Evolutionary conservation across 2,113 vertebrate genomes (phyloP).

Genomic region (Albula glossodonta): DNA sequence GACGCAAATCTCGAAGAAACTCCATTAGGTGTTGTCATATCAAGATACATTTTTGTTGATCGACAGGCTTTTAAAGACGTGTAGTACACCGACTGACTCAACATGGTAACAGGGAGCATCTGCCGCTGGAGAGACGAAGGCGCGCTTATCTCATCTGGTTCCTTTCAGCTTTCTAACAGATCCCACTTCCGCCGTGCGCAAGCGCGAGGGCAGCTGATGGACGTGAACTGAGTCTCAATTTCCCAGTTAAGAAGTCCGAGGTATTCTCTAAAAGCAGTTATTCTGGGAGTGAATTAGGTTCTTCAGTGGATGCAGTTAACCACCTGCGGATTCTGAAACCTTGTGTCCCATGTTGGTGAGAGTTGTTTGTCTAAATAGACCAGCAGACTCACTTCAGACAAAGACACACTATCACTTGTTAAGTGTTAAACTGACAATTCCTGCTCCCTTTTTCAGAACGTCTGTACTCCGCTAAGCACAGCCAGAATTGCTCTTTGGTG

Average conservation of each 20-base stretch:
- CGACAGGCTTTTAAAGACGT: conserved; percentile 10
- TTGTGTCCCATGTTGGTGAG: too few relatives aligned
- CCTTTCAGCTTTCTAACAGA: conserved; percentile 85
- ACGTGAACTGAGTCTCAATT: conserved; percentile 66
- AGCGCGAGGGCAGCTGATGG: conserved; percentile 64
- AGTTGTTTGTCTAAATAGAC: too few relatives aligned
- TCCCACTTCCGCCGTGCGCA: conserved; percentile 76
- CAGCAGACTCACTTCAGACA: background rate
- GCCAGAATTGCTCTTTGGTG: background rate
- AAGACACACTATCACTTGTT: background rate
- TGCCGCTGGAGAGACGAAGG: conserved; percentile 58
- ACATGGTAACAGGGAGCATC: conserved; percentile 45
- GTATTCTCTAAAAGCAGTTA: conserved; percentile 34
- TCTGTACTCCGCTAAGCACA: background rate
- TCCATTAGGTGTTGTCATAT: background rate
- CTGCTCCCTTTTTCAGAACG: background rate
- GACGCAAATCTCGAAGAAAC: background rate
- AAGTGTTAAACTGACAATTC: background rate
- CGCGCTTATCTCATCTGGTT: conserved; percentile 61
- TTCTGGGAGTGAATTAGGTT: background rate
- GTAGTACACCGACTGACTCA: conserved; percentile 40
- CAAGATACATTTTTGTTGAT: conserved; percentile 7
- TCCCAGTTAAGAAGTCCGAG: conserved; percentile 36
- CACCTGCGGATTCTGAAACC: background rate
- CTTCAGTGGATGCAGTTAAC: background rate